A percentile compares a stretch with the other conserved stretches of the same genome.
Evolutionary conservation across 2,113 vertebrate genomes (phyloP).

Genomic region (Eulemur macaco): DNA sequence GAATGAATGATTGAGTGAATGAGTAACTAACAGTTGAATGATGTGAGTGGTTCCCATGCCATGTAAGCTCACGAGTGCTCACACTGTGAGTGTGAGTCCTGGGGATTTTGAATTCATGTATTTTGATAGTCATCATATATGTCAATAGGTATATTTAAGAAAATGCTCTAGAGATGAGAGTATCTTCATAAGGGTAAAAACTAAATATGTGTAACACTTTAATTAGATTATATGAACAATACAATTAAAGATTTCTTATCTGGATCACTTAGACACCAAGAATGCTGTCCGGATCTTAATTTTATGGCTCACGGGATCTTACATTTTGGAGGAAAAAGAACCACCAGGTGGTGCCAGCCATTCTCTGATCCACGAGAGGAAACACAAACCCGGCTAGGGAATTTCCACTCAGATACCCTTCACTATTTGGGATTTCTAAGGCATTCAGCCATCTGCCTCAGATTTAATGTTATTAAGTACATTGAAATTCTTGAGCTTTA

Average conservation of each 20-base stretch:
- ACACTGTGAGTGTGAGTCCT: not conserved
- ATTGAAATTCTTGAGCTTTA: constrained; percentile 70
- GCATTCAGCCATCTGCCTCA: constrained; percentile 78
- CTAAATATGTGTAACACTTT: not conserved
- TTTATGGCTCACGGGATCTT: not conserved
- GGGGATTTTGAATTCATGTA: not conserved
- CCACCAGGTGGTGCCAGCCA: constrained; percentile 70
- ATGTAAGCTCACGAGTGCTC: not conserved
- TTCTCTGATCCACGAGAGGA: constrained; percentile 44
- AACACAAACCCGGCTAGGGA: not conserved
- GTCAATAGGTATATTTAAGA: not conserved
- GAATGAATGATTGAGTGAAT: not conserved
- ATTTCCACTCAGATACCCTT: not conserved
- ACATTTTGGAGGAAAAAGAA: constrained; percentile 2
- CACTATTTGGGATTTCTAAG: constrained; percentile 63
- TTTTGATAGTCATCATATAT: not conserved
- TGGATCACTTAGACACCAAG: not conserved
- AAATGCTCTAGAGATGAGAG: not conserved
- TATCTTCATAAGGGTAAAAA: not conserved
- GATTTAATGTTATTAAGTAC: constrained; percentile 70
- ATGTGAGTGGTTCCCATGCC: not conserved
- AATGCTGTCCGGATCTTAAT: not conserved
- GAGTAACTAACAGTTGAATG: not conserved
- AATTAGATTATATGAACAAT: not conserved
- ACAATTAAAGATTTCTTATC: not conserved